Conservation (phyloP, 2,888 invertebrate genomes). For the Dicyrtomina minuta region DNA sequence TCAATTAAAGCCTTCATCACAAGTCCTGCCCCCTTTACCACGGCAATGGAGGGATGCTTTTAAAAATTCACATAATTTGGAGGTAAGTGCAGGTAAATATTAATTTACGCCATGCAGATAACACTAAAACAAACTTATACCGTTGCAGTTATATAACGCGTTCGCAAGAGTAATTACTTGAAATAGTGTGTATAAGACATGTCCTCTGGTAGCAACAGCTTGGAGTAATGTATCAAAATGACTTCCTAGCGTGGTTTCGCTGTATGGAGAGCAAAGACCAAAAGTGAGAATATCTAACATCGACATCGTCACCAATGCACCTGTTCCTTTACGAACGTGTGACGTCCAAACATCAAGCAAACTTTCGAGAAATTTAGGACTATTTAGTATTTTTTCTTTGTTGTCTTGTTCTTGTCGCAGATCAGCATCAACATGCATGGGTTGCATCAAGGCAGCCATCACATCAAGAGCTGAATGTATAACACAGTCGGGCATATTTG, state of each 20-base stretch:
- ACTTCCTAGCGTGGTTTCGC: slow-evolving; percentile 96
- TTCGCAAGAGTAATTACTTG: slow-evolving; percentile 62
- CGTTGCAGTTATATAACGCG: too few relatives aligned
- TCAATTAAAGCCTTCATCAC: slow-evolving; percentile 97
- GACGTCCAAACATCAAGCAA: slow-evolving; percentile 91
- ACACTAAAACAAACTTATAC: too few relatives aligned
- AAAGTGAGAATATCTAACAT: slow-evolving; percentile 99
- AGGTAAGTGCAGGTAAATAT: background rate
- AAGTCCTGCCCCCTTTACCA: slow-evolving; percentile 96
- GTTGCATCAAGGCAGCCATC: slow-evolving; percentile 96
- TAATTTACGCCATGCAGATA: slow-evolving; percentile 4
- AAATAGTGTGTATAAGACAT: slow-evolving; percentile 87
- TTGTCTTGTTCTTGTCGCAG: slow-evolving; percentile 96
- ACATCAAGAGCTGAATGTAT: slow-evolving; percentile 97
- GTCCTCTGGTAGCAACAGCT: slow-evolving; percentile 89
- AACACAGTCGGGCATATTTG: slow-evolving; percentile 79
- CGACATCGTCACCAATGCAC: slow-evolving; percentile 92
- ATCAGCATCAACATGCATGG: slow-evolving; percentile 94
- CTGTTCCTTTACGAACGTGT: slow-evolving; percentile 91
- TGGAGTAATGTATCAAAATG: slow-evolving; percentile 90
- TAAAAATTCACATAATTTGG: slow-evolving; percentile 34
- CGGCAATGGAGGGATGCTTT: slow-evolving; percentile 94
- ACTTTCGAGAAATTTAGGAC: slow-evolving; percentile 86
- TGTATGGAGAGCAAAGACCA: slow-evolving; percentile 96
- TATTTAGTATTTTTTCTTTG: slow-evolving; percentile 91